Evolutionary conservation across 2,888 invertebrate species (phyloP), one percentile per base, ranked within the genome.

Genomic region (Lithophane leautieri): DNA sequence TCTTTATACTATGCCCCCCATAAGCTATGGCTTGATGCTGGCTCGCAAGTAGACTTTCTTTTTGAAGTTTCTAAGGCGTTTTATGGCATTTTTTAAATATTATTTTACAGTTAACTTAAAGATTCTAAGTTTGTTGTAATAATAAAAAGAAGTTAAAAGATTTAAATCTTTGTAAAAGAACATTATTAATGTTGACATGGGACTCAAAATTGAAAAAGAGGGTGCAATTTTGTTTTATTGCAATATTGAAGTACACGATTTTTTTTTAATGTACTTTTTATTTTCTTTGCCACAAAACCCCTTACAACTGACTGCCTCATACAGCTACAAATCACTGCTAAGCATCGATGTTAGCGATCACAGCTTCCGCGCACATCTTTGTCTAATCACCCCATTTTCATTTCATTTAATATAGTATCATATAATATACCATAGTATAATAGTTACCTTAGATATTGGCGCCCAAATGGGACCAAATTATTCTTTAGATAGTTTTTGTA

Each of bases 331-430:
- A 67, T 86, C 85, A 87, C 86, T 68, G 87, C 89, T 84, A 84
- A 79, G 87, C 86, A 85, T 87, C 79, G 66, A 77, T 82, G 79
- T 88, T 87, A 89, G 88, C 86, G 80, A 84, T 84, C 89, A 88
- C 84, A 79, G 90, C 89, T 90, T 90, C 73, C 82, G 81, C 81
- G 91, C 91, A 89, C 87, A 79, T 81, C 73, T 79, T 54, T 76
- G 61, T 79, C 66, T 86, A 65, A 72, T 84, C 89, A 89, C 79
- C 75, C 83, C 88, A 76, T 50, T 76, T 75, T 85, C 89, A 90
- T 86, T 63, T 81, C 82, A 87, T 86, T 76, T 83, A 66, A 69
- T 70, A 82, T 85, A 78, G 77, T 82, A 56, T 63, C 34, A 47
- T 60, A 40, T 73, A 50, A 25, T 63, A 76, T 70, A 79, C 12